Percentiles rank a stretch among this genome's conserved stretches.
Evolutionary conservation across 2,888 invertebrate genomes (phyloP).

Genomic region (Coleophora deauratella): DNA sequence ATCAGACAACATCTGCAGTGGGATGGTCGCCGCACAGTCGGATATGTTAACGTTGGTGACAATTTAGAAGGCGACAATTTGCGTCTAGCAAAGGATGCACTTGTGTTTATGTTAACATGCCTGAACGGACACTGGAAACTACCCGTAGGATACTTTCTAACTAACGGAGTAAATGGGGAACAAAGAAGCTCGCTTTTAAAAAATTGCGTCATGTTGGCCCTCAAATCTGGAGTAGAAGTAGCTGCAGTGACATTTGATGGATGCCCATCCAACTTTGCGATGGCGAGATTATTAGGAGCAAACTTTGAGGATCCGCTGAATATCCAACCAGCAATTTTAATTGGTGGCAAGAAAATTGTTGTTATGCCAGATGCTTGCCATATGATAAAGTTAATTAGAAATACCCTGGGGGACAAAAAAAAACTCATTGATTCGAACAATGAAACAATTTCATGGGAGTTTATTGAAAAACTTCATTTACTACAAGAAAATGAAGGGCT

Average conservation of each 20-base stretch:
- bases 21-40: conserved; percentile 1
- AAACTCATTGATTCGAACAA: neutral
- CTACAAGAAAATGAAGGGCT: neutral
- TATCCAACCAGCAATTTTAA: neutral
- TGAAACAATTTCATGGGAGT: no score
- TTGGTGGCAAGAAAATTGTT: neutral
- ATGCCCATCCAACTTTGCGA: neutral
- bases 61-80: neutral
- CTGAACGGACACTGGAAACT: neutral
- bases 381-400: conserved; percentile 8
- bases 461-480: neutral
- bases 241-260: conserved; percentile 2
- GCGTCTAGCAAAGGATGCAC: neutral
- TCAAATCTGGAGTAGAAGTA: conserved; percentile 9
- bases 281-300: neutral
- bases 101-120: conserved; percentile 1
- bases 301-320: neutral
- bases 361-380: conserved; percentile 8
- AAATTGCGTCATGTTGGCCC: conserved; percentile 8
- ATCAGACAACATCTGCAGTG: conserved; percentile 3
- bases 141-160: neutral
- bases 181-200: no score
- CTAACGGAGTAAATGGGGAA: neutral
- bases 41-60: conserved; percentile 1
- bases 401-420: conserved; percentile 6